These are phyloP conservation scores for Cheumatopsyche charites DNA, from an alignment of 1,140 invertebrate genomes.

Conservation along the genomic window DNA sequence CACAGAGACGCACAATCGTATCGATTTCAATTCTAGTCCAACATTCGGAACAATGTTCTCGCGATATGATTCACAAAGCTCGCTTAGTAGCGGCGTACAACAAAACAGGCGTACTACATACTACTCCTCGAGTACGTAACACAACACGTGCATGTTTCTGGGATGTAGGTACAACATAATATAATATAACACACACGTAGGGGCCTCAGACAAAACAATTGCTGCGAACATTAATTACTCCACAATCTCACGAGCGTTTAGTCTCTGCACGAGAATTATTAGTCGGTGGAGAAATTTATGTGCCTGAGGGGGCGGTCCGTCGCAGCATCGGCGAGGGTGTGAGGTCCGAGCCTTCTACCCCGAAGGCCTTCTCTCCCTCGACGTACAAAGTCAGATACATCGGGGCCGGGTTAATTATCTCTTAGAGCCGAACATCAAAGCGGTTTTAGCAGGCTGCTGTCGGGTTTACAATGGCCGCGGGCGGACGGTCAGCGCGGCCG, in stretches of 20 bases:
- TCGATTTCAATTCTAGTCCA: too few relatives aligned
- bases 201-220: constrained; percentile 46
- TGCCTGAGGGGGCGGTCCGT: constrained; percentile 7
- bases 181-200: too few relatives aligned
- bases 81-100: too few relatives aligned
- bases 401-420: constrained; percentile 48
- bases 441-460: constrained; percentile 43
- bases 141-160: constrained; percentile 32
- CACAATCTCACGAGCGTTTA: constrained; percentile 48
- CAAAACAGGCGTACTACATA: too few relatives aligned
- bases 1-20: too few relatives aligned
- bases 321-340: neutral
- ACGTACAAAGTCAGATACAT: constrained; percentile 44
- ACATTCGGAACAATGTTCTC: too few relatives aligned
- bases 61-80: too few relatives aligned
- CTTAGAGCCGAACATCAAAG: constrained; percentile 49
- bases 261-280: constrained; percentile 46
- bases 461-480: constrained; percentile 46
- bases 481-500: constrained; percentile 31
- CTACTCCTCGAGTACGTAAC: constrained; percentile 9
- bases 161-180: neutral
- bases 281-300: constrained; percentile 47
- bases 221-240: constrained; percentile 47
- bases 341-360: neutral
- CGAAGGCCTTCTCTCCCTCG: neutral